Evolutionary conservation across 2,888 invertebrate species (phyloP), one percentile per base, ranked within the genome.

Genomic region (Laspeyria flexula): DNA sequence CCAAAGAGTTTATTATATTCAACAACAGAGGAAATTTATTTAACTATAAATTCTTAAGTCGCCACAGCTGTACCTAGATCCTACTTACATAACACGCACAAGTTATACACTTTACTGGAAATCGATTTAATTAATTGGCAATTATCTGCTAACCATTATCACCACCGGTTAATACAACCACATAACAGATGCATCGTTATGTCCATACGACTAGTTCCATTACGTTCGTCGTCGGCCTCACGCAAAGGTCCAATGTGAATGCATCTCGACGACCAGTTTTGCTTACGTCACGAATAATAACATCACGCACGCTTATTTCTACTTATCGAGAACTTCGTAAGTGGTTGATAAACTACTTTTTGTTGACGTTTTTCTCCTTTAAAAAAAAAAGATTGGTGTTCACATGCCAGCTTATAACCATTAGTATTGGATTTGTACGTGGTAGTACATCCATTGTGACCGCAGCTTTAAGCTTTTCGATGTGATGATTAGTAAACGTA

Each of bases 301-400:
- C 61, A 55, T 57, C 47, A 43, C 47, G 43, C 54, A 45, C 34
- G 12, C 29, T 12, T 64, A 50, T 60, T 60, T 61, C 56, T 43
- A 41, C 41, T 39, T 59, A 47, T 43, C 43, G 37, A 59, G 53
- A 58, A 47, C 42, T 65, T 45, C 35, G 56, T 56, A 41, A 46
- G 33, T 49, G 29, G 43, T 38, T 33, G 47, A 55, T 43, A 52
- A 40, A 58, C 46, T 30, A 11, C 23, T 41, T 41, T 37, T 48
- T 13, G 27, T 47, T 41, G 25, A 6, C 25, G 25, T 39, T 33
- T 40, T 39, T 16, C 23, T 27, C 11, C 13, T 7, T 7, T 6
- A 1, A 6, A 7, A 6, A 25, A 25, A 25, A 7, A 5, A 3
- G 21, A 21, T n/a, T n/a, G n/a, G 21, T 21, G 25, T 25, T 6